Evolutionary conservation across 2,113 vertebrate species (phyloP).

Genomic region (Callithrix jacchus): DNA sequence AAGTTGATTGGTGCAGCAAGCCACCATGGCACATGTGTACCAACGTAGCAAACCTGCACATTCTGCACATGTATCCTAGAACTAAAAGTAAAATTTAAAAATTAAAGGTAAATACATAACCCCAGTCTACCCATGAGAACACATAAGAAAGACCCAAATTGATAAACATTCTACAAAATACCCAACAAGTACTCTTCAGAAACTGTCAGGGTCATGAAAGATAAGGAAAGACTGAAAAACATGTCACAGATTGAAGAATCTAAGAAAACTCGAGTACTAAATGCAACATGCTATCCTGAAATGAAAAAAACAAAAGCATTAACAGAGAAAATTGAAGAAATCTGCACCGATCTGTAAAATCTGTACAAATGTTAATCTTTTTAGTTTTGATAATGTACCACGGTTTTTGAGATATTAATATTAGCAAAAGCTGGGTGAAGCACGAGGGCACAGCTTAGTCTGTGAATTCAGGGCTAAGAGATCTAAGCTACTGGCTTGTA

Average conservation of each 20-base stretch:
- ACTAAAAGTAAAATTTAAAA: no score
- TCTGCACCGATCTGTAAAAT: background rate
- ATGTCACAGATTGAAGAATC: background rate
- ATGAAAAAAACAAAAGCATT: background rate
- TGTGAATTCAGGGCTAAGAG: background rate
- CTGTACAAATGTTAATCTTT: background rate
- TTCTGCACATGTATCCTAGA: no score
- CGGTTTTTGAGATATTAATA: background rate
- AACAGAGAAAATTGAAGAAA: background rate
- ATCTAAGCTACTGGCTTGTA: background rate
- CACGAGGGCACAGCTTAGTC: background rate
- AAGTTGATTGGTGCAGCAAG: no score
- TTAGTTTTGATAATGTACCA: background rate
- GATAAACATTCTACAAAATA: background rate
- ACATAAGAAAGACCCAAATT: background rate
- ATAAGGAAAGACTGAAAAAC: background rate
- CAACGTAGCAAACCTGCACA: no score
- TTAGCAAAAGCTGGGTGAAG: background rate
- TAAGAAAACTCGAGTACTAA: background rate
- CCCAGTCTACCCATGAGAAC: background rate
- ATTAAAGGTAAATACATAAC: background rate
- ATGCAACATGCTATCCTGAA: background rate
- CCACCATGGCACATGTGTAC: no score
- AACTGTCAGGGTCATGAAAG: background rate
- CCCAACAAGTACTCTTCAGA: background rate